Evolutionary conservation across 2,113 vertebrate genomes (phyloP), one percentile per base, ranked within the genome.

Genomic region (Mastomys natalensis): DNA sequence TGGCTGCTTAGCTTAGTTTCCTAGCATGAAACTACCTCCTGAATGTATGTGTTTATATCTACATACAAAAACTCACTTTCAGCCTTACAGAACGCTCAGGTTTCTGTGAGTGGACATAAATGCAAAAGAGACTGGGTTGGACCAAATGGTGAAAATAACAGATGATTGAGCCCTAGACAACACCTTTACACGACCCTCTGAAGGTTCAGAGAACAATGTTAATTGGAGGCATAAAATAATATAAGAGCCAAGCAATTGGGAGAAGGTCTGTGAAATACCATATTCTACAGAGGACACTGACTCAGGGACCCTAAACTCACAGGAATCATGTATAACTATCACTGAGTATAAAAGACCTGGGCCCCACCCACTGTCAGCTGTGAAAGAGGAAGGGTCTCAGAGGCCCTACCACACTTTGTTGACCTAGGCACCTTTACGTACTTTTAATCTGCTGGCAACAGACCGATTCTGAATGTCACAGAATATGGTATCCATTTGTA

Each of bases 51-150:
- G 29, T 86, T 31, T 86, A 37, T 19, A 64, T 4, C 29, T 5
- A 66, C 29, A 62, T 15, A 17, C 1, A 48, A 86, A 48, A 48
- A 29, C 29, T 12, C 34, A 66, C 29, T 22, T 10, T 48, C 9
- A 66, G 2, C 3, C 29, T 68, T 37, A 22, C 12, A 48, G 5
- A 22, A 64, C 11, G 13, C 10, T 37, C 2, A 13, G 0, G 6
- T 68, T 68, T 66, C 62, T 37, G 10, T 51, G 9, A 87, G 13
- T 68, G 31, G 43, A 22, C 3, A 22, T 37, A 51, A 68, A 16
- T 24, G 17, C 26, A 64, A 64, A 66, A 8, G 29, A 86, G 6
- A 66, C 17, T 24, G 51, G 5, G 43, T 3, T 68, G 22, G 5
- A 68, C 29, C 66, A 31, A 85, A 68, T 45, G 24, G 43, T 31